A percentile compares a stretch with the other conserved stretches of the same genome.
These are phyloP conservation scores for Agrilus mali DNA, from an alignment of 2,888 invertebrate genomes.

Conservation along the genomic window DNA sequence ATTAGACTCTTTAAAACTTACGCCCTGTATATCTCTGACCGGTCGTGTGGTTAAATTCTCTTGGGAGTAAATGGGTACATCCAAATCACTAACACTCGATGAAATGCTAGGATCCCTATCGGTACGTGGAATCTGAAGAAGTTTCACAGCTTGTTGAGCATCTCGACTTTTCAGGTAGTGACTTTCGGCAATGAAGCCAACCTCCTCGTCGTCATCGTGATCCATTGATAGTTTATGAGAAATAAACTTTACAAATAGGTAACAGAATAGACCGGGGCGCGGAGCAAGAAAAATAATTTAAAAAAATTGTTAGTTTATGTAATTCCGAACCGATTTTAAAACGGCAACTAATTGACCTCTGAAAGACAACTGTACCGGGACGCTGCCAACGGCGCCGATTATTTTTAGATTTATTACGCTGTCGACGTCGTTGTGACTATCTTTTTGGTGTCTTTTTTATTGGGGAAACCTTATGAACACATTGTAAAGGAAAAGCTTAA, in stretches of 20 bases:
- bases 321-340: background rate
- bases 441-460: too few relatives aligned
- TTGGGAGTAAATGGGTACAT: constrained; percentile 41
- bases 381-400: too few relatives aligned
- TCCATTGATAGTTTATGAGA: constrained; percentile 17
- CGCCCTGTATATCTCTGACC: constrained; percentile 19
- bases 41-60: constrained; percentile 26
- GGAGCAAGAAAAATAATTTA: too few relatives aligned
- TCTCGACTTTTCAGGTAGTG: constrained; percentile 36
- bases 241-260: too few relatives aligned
- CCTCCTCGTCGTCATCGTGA: constrained; percentile 34
- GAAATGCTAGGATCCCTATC: constrained; percentile 37
- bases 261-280: too few relatives aligned
- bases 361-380: too few relatives aligned
- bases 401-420: too few relatives aligned
- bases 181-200: constrained; percentile 42
- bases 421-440: too few relatives aligned
- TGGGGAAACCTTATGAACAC: too few relatives aligned
- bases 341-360: background rate
- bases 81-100: constrained; percentile 42
- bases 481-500: too few relatives aligned
- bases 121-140: constrained; percentile 34
- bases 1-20: constrained; percentile 15
- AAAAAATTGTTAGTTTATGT: too few relatives aligned
- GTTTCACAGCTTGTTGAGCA: constrained; percentile 28